These are phyloP conservation scores for Agonopterix alstromeriana DNA, from an alignment of 2,888 invertebrate genomes.

Conservation along the genomic window DNA sequence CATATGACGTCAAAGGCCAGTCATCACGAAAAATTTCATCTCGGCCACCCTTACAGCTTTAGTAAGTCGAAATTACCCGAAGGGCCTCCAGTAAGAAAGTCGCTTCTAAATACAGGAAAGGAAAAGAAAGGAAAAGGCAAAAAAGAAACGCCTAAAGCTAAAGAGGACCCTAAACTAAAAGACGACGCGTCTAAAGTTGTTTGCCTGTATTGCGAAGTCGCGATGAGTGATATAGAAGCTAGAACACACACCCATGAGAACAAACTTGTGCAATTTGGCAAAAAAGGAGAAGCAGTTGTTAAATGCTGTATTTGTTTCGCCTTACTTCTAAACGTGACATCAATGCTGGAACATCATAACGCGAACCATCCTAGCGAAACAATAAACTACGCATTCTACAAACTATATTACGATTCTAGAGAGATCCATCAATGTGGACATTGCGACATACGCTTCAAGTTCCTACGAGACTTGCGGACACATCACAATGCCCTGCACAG, in stretches of 20 bases:
- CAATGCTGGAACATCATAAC: slow-evolving; percentile 49
- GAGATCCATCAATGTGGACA: slow-evolving; percentile 26
- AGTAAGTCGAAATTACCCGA: slow-evolving; percentile 21
- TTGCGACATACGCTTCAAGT: slow-evolving; percentile 33
- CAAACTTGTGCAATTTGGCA: slow-evolving; percentile 31
- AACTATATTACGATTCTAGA: slow-evolving; percentile 24
- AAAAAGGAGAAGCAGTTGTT: slow-evolving; percentile 48
- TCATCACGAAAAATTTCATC: slow-evolving; percentile 47
- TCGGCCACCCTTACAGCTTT: slow-evolving; percentile 15
- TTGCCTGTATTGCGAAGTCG: slow-evolving; percentile 49
- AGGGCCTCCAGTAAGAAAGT: slow-evolving; percentile 13
- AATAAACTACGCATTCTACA: slow-evolving; percentile 39
- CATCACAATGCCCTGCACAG: slow-evolving; percentile 35
- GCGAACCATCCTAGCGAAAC: slow-evolving; percentile 25
- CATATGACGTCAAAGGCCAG: slow-evolving; percentile 28
- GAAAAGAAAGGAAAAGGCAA: slow-evolving; percentile 6
- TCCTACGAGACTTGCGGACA: slow-evolving; percentile 27
- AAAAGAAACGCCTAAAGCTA: slow-evolving; percentile 1
- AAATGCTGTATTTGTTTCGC: slow-evolving; percentile 62
- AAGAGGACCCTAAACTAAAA: slow-evolving; percentile 1
- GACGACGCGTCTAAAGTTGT: slow-evolving; percentile 17
- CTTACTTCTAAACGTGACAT: slow-evolving; percentile 34
- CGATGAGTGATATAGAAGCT: slow-evolving; percentile 22
- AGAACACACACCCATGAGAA: slow-evolving; percentile 34
- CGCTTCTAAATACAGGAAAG: not conserved